Conservation (phyloP, 1,140 invertebrate genomes). For the Drosophila nikananu region DNA sequence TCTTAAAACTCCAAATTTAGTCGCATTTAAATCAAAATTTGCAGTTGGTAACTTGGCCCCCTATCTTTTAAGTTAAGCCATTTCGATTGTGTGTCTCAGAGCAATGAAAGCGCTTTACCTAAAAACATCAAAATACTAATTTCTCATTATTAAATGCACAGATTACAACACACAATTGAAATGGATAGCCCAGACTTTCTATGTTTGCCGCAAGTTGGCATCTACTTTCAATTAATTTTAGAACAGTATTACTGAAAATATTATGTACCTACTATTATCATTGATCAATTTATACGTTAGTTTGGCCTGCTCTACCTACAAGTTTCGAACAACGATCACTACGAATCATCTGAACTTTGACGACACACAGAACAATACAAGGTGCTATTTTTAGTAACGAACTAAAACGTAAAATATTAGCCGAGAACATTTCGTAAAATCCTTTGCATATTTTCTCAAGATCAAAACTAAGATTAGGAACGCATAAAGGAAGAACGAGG, state of each 20-base stretch:
- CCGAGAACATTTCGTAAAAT: conserved; percentile 48
- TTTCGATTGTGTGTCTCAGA: background rate
- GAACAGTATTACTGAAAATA: conserved; percentile 52
- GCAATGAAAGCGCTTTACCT: conserved; percentile 20
- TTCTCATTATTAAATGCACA: background rate
- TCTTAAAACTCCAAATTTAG: background rate
- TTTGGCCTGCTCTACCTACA: conserved; percentile 43
- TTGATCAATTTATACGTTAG: conserved; percentile 15
- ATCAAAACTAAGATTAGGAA: conserved; percentile 72
- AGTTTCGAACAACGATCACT: conserved; percentile 65
- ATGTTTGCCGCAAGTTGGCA: conserved; percentile 13
- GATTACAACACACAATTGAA: background rate
- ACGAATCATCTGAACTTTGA: conserved; percentile 57
- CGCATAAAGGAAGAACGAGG: conserved; percentile 22
- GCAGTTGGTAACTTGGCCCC: background rate
- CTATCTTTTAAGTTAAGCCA: background rate
- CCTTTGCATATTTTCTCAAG: conserved; percentile 71
- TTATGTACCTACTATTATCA: conserved; percentile 45
- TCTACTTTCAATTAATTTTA: conserved; percentile 50
- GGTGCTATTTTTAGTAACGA: conserved; percentile 79
- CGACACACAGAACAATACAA: conserved; percentile 71
- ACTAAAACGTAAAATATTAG: conserved; percentile 46
- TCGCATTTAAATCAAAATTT: background rate
- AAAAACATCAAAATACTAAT: background rate
- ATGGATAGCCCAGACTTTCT: conserved; percentile 15